Percentiles rank a stretch among this genome's conserved stretches.
These are phyloP conservation scores for Ostrea edulis DNA, from an alignment of 1,140 invertebrate genomes.

Conservation along the genomic window DNA sequence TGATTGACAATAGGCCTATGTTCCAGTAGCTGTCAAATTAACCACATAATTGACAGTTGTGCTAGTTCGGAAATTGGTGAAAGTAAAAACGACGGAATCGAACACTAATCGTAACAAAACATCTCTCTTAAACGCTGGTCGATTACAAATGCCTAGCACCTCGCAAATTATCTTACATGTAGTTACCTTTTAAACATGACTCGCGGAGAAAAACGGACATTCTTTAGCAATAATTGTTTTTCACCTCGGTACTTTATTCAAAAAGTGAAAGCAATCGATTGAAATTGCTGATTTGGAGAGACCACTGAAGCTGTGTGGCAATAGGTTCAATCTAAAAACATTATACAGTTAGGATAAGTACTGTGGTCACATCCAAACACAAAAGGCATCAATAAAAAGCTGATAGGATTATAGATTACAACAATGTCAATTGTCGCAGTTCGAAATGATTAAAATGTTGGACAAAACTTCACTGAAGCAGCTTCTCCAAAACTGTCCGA, in stretches of 20 bases:
- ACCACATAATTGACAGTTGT: conserved; percentile 24
- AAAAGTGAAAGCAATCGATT: conserved; percentile 8
- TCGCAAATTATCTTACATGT: conserved; percentile 3
- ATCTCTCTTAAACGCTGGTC: conserved; percentile 25
- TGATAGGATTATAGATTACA: not conserved
- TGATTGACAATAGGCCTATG: conserved; percentile 28
- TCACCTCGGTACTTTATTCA: not conserved
- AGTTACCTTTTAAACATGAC: not conserved
- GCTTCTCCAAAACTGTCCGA: not conserved
- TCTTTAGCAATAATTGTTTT: conserved; percentile 14
- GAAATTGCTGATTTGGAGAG: not conserved
- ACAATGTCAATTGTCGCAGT: not conserved
- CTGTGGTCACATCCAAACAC: not conserved
- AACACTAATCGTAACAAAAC: conserved; percentile 17
- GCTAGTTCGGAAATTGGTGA: conserved; percentile 36
- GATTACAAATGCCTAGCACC: conserved; percentile 19
- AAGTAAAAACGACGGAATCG: conserved; percentile 21
- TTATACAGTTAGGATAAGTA: not conserved
- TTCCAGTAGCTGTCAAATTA: conserved; percentile 16
- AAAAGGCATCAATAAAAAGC: not conserved
- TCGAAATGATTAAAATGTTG: not conserved
- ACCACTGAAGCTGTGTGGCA: not conserved
- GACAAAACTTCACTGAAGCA: not conserved
- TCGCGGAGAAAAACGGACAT: not conserved
- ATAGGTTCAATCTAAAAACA: not conserved